A percentile compares a stretch with the other conserved stretches of the same genome.
These are phyloP conservation scores for Drosophila vallismaia DNA, from an alignment of 2,888 invertebrate genomes.

Conservation along the genomic window DNA sequence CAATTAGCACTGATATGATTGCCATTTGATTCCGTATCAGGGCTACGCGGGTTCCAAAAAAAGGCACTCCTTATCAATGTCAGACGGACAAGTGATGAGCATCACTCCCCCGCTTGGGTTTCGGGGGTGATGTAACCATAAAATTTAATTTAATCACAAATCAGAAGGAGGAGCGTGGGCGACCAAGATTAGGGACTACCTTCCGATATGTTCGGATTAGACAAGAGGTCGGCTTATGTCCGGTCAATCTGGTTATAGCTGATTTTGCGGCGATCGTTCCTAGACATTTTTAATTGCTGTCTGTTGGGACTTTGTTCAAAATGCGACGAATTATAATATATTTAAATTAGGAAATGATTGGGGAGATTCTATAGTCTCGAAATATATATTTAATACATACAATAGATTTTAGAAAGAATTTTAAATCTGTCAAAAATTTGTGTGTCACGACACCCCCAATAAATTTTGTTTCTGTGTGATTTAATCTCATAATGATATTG, in stretches of 20 bases:
- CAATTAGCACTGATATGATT: constrained; percentile 61
- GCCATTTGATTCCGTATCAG: constrained; percentile 45
- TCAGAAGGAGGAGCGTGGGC: constrained; percentile 45
- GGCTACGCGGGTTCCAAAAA: constrained; percentile 22
- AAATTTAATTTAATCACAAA: constrained; percentile 53
- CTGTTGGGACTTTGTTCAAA: constrained; percentile 27
- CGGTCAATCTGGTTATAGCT: constrained; percentile 21
- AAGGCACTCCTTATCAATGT: constrained; percentile 52
- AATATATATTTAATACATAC: background rate
- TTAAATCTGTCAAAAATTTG: constrained; percentile 2
- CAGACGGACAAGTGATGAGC: constrained; percentile 41
- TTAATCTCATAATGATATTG: constrained; percentile 48
- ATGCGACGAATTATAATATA: constrained; percentile 16
- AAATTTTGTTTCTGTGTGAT: constrained; percentile 32
- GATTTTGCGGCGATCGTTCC: constrained; percentile 8
- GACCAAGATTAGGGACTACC: constrained; percentile 22
- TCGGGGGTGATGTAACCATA: constrained; percentile 64
- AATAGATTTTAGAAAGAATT: background rate
- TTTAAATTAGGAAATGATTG: constrained; percentile 19
- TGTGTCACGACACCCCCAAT: constrained; percentile 28
- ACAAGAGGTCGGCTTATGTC: constrained; percentile 18
- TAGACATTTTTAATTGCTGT: constrained; percentile 39
- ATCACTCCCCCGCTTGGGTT: constrained; percentile 30
- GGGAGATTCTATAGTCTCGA: constrained; percentile 13
- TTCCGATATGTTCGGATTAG: constrained; percentile 33